Base-by-base conservation (phyloP, 2,797 vertebrate genomes). In the Adrianichthys oophorus region DNA sequence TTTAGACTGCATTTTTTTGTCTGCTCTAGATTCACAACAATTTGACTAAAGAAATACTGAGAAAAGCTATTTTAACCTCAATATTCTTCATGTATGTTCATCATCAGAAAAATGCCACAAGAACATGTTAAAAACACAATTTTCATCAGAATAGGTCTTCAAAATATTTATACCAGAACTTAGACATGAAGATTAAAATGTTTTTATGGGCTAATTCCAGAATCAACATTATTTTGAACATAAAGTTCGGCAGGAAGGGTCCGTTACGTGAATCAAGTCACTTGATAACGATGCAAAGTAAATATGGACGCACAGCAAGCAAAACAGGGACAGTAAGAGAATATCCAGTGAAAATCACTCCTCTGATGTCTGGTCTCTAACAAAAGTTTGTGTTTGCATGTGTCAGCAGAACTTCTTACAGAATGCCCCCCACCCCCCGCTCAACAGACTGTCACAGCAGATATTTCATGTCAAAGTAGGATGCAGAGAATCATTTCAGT, bases 321-420 rank as follows among this genome's bases (percentile, higher is more conserved):
- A 3, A 53, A 76, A 41, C 56, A 49, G 54, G 58, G 67, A 65
- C 62, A 17, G 37, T 32, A 53, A 62, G 51, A 40, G 23, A 47
- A 66, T 55, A 10, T 49, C 65, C 63, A 42, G 52, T 68, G 60
- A 68, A 80, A 74, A 73, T 64, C 16, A 69, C 65, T 68, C 50
- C 73, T 63, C 76, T 86, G 85, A 82, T 80, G 82, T 76, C 70
- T 82, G 70, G 70, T 79, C 73, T 23, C 65, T 84, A 80, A 88
- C 77, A 58, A 59, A 73, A 79, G 67, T 53, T 19, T 85, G 88
- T 77, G 48, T 85, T 64, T 79, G 48, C 45, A 49, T 60, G 74
- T 68, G 61, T 92, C 90, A 90, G 91, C 89, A 72, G 68, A 78
- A 74, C 86, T 63, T 87, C 79, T 86, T 84, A 83, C 87, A 79